Conservation (phyloP, 2,113 vertebrate genomes). For the Typhlomys cinereus region DNA sequence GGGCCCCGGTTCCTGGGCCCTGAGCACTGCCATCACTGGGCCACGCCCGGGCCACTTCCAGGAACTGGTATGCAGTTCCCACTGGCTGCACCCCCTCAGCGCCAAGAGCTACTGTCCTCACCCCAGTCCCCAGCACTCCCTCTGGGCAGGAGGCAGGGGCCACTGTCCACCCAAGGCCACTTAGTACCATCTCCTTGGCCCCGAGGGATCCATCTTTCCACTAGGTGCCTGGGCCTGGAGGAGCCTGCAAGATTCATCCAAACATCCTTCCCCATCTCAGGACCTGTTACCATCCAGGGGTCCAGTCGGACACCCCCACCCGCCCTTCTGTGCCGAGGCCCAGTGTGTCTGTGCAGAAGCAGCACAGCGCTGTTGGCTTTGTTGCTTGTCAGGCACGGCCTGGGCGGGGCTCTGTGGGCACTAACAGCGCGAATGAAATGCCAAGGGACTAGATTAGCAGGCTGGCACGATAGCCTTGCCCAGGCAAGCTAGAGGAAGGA, state of each 20-base stretch:
- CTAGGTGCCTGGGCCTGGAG: background rate
- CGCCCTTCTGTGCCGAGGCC: no score
- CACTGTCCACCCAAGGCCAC: background rate
- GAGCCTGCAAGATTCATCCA: background rate
- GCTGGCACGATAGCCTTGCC: background rate
- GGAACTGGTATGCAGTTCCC: background rate
- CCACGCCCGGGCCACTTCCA: background rate
- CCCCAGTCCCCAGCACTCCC: background rate
- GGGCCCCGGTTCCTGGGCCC: background rate
- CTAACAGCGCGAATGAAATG: background rate
- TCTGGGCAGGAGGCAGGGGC: background rate
- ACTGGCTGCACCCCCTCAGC: background rate
- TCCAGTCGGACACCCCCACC: no score
- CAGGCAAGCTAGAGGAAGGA: background rate
- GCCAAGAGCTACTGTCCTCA: background rate
- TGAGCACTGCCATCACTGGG: background rate
- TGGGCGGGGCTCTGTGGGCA: no score
- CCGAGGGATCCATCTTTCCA: background rate
- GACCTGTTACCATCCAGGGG: no score
- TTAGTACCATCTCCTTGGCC: background rate
- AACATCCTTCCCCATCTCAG: no score
- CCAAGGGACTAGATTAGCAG: background rate
- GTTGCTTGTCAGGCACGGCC: background rate
- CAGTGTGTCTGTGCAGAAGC: background rate
- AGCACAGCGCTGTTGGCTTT: background rate